Conservation (phyloP, 2,888 invertebrate species). For the Aspidiotus destructor region DNA sequence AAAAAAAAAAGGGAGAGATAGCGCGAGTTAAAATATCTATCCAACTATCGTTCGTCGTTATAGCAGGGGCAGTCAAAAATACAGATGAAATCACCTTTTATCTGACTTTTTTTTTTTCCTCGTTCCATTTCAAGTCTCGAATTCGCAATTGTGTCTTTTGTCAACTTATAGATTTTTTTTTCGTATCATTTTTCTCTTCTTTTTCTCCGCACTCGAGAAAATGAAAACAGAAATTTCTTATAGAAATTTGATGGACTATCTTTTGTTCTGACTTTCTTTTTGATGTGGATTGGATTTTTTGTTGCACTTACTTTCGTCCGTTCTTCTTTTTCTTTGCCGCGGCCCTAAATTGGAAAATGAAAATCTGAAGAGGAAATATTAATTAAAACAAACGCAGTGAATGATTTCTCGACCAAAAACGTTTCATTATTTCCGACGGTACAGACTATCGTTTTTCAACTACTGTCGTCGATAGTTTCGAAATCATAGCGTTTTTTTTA, state of each 20-base stretch:
- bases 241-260: slow-evolving; percentile 10
- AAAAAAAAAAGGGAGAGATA: background rate
- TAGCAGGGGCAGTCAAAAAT: slow-evolving; percentile 8
- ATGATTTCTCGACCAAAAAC: too few relatives aligned
- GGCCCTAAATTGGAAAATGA: too few relatives aligned
- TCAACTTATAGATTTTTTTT: slow-evolving; percentile 2
- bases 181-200: background rate
- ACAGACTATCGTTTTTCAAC: too few relatives aligned
- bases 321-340: too few relatives aligned
- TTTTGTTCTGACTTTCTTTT: background rate
- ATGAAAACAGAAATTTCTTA: slow-evolving; percentile 7
- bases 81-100: slow-evolving; percentile 24
- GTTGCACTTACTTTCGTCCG: too few relatives aligned
- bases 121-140: slow-evolving; percentile 10
- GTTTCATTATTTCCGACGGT: too few relatives aligned
- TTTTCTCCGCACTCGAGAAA: background rate
- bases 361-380: too few relatives aligned
- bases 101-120: slow-evolving; percentile 11
- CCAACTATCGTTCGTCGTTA: slow-evolving; percentile 18
- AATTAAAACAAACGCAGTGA: too few relatives aligned
- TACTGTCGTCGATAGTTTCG: too few relatives aligned
- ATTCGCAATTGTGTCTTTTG: slow-evolving; percentile 10
- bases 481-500: too few relatives aligned
- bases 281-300: background rate
- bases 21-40: slow-evolving; percentile 12